A percentile compares a stretch with the other conserved stretches of the same genome.
phyloP scores from a whole-genome alignment of 2,113 vertebrate species.

The Oryzias woworae region DNA sequence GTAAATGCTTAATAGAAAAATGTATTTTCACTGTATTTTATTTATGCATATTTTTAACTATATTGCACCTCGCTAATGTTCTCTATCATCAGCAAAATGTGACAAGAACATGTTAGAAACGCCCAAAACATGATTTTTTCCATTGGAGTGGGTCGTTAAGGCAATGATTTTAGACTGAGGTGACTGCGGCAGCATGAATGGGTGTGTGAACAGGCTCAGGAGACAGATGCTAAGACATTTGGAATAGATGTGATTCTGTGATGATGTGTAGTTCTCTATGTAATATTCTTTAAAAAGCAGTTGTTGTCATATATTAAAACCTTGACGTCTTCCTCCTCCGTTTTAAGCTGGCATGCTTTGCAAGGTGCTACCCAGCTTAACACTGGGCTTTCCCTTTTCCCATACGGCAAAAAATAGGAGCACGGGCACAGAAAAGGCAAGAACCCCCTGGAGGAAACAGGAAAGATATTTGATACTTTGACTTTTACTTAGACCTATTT shows the following conservation, averaged over 20 bases:
- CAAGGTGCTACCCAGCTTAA: constrained; percentile 47
- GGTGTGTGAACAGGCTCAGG: too few species aligned
- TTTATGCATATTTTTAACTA: too few species aligned
- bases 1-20: too few species aligned
- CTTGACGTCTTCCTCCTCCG: constrained; percentile 33
- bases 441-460: constrained; percentile 33
- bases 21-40: too few species aligned
- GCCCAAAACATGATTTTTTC: too few species aligned
- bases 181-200: too few species aligned
- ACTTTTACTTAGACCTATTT: constrained; percentile 50
- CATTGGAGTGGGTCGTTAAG: too few species aligned
- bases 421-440: constrained; percentile 34
- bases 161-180: too few species aligned
- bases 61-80: too few species aligned
- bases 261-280: constrained; percentile 78
- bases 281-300: constrained; percentile 87
- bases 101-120: too few species aligned
- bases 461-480: constrained; percentile 63
- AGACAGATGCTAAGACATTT: too few species aligned
- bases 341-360: constrained; percentile 38
- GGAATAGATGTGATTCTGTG: constrained; percentile 10
- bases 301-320: constrained; percentile 57
- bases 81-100: too few species aligned
- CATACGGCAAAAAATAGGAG: constrained; percentile 51
- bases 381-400: constrained; percentile 51